phyloP scores from a whole-genome alignment of 2,113 vertebrate genomes.

The Pitta sordida region DNA sequence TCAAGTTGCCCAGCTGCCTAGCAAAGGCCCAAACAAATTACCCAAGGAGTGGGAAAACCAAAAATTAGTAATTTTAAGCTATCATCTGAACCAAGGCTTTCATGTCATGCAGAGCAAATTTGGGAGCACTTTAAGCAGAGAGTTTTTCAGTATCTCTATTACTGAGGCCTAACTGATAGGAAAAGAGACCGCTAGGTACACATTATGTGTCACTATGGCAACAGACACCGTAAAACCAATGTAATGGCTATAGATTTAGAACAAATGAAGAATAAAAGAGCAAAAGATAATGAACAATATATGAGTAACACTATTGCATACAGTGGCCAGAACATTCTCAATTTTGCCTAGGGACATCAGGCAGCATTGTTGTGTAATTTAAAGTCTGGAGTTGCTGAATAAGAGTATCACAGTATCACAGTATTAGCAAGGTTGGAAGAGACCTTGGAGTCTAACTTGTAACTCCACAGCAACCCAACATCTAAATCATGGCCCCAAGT shows the following conservation, averaged over 20 bases:
- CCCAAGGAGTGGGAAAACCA: neutral
- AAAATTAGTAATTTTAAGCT: neutral
- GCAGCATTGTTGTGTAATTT: neutral
- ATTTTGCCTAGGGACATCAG: neutral
- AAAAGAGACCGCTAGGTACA: neutral
- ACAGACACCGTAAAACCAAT: neutral
- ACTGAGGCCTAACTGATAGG: neutral
- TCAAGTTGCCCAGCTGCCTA: neutral
- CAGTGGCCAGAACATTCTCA: neutral
- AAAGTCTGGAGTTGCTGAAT: neutral
- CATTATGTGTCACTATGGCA: neutral
- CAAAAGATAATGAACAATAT: neutral
- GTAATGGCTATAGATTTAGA: neutral
- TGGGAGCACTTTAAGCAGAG: neutral
- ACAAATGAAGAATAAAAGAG: neutral
- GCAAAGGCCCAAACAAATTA: neutral
- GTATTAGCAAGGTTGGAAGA: no score
- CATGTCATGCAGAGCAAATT: neutral
- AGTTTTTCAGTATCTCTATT: neutral
- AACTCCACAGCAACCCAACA: no score
- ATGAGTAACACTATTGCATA: neutral
- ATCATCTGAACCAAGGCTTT: neutral
- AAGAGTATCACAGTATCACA: no score
- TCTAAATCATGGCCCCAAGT: no score
- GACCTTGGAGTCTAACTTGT: no score